Percentiles rank a stretch among this genome's conserved stretches.
These are phyloP conservation scores for Zaprionus nigranus DNA, from an alignment of 1,140 invertebrate species.

Conservation along the genomic window DNA sequence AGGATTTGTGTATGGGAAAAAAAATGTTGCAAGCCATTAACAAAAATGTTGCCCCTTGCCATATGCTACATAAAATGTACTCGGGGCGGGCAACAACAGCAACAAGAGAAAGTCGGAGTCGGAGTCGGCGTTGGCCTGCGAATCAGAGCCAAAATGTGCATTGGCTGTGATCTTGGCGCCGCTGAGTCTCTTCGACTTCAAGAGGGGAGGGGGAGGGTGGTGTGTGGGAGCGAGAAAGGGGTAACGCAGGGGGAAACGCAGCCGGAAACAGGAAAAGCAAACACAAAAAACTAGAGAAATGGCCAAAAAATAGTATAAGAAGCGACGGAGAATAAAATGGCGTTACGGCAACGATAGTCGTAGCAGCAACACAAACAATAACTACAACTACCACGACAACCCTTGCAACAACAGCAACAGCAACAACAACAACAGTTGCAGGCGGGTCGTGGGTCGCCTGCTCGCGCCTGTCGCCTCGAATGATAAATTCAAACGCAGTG, in stretches of 20 bases:
- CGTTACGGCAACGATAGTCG: conserved; percentile 69
- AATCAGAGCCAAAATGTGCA: conserved; percentile 76
- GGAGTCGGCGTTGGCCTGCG: background rate
- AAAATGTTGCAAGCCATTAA: conserved; percentile 79
- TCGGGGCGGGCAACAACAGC: conserved; percentile 41
- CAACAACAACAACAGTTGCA: conserved; percentile 61
- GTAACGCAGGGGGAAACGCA: conserved; percentile 44
- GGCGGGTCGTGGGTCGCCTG: conserved; percentile 31
- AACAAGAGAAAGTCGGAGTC: conserved; percentile 5
- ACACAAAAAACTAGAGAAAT: conserved; percentile 56
- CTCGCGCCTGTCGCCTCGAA: conserved; percentile 74
- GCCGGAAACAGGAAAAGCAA: conserved; percentile 77
- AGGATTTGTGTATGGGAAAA: conserved; percentile 72
- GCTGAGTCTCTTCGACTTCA: conserved; percentile 8
- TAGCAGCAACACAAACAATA: conserved; percentile 35
- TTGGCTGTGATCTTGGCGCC: conserved; percentile 74
- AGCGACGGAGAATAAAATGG: conserved; percentile 44
- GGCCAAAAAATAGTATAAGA: conserved; percentile 28
- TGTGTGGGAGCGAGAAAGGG: background rate
- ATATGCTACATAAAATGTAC: conserved; percentile 78
- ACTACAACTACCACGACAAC: conserved; percentile 28
- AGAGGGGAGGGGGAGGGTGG: conserved; percentile 9
- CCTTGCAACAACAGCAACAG: conserved; percentile 43
- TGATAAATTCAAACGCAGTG: conserved; percentile 83
- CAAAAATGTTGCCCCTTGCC: conserved; percentile 79